Evolutionary conservation across 1,140 invertebrate genomes (phyloP), one percentile per base, ranked within the genome.

Genomic region (Riptortus pedestris): DNA sequence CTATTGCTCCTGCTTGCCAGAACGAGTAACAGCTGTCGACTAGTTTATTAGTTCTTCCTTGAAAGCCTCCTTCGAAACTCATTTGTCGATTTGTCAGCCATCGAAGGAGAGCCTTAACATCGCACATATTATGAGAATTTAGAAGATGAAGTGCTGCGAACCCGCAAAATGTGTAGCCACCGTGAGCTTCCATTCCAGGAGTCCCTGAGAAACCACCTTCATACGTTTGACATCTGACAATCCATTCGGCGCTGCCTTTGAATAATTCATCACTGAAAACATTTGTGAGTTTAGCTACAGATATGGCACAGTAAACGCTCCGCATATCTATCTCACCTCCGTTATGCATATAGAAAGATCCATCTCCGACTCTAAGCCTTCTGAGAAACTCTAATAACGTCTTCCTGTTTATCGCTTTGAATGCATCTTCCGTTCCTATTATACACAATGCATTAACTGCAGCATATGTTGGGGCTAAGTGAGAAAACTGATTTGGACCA

Each of bases 11-110:
- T 27, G 92, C 93, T 78, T 96, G 92, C 96, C 96, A 99, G 79
- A 98, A 99, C 2, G 93, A 96, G 74, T 99, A 99, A 77, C 96
- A 99, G 7, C 90, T 89, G 80, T 99, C 96, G 1, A 99, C 96
- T 61, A 98, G 76, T 79, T 99, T 99, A 76, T 98, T 98, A 3
- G 96, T 97, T 71, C 96, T 79, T 1, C 93, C 93, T 80, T 91
- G 89, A 72, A 96, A 96, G 22, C 93, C 93, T 18, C 93, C 93
- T 76, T 96, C 93, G 65, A 88, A 79, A 67, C 79, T 78, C 90
- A 94, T 94, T 77, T 96, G 93, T 65, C 86, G 81, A 69, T 90
- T 90, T n/a, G 85, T 85, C 66, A 85, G 80, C 92, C 91, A 96
- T 67, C 88, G 81, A 80, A 96, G 72, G 24, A 97, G 75, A 14